phyloP scores from a whole-genome alignment of 30 jellyfish, hydroid and myxozoan species.

The Aurelia sp. region DNA sequence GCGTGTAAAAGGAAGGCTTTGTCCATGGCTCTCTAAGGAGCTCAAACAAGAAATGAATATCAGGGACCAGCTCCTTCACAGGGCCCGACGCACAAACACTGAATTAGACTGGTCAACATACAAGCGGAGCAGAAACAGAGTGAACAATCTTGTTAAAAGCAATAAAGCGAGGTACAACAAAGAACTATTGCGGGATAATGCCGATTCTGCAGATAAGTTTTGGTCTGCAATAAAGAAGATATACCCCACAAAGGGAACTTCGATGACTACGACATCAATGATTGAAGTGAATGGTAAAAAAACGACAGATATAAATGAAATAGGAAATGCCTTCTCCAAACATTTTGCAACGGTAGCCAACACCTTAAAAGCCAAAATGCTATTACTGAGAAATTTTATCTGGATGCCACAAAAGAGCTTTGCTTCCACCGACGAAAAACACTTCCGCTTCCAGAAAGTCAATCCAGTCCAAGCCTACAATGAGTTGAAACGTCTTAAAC shows the following conservation, averaged over 20 bases:
- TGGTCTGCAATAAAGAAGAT: constrained; percentile 60
- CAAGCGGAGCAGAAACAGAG: constrained; percentile 55
- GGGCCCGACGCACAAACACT: constrained; percentile 52
- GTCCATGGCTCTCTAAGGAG: constrained; percentile 67
- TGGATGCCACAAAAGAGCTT: constrained; percentile 45
- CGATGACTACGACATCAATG: constrained; percentile 31
- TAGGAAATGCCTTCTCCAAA: constrained; percentile 26
- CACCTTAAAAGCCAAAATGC: constrained; percentile 8
- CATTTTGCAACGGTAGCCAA: constrained; percentile 30
- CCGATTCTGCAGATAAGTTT: constrained; percentile 53
- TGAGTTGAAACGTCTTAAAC: constrained; percentile 39
- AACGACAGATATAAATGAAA: constrained; percentile 27
- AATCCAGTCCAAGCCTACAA: constrained; percentile 33
- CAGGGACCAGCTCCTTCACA: constrained; percentile 74
- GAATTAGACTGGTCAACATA: constrained; percentile 55
- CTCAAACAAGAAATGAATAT: constrained; percentile 48
- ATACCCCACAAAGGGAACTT: constrained; percentile 37
- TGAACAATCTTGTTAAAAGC: constrained; percentile 42
- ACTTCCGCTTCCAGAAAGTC: constrained; percentile 47
- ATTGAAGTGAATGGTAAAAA: constrained; percentile 34
- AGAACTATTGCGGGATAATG: constrained; percentile 56
- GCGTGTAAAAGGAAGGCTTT: constrained; percentile 49
- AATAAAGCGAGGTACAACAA: constrained; percentile 48
- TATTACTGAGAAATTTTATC: constrained; percentile 8
- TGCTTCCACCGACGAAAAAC: constrained; percentile 34